phyloP scores from a whole-genome alignment of 2,888 invertebrate genomes.

The Caradrina kadenii region DNA sequence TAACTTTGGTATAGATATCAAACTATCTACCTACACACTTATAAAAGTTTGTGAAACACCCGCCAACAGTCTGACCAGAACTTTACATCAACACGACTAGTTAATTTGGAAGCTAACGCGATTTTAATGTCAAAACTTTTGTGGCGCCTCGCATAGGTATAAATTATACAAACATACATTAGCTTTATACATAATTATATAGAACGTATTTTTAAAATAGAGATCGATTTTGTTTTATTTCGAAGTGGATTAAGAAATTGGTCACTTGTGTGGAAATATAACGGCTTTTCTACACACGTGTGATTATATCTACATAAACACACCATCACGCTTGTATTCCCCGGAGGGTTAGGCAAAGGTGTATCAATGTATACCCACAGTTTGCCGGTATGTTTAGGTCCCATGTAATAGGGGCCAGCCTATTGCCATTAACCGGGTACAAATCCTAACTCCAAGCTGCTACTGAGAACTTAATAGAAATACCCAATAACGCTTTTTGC shows the following conservation, averaged over 20 bases:
- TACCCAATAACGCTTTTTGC: too few relatives aligned
- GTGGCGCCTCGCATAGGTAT: slow-evolving; percentile 48
- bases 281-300: too few relatives aligned
- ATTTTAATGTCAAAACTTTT: slow-evolving; percentile 67
- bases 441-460: too few relatives aligned
- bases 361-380: too few relatives aligned
- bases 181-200: background rate
- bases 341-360: too few relatives aligned
- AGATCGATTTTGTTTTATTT: slow-evolving; percentile 14
- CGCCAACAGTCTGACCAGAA: slow-evolving; percentile 14
- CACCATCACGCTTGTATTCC: too few relatives aligned
- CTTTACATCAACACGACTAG: slow-evolving; percentile 49
- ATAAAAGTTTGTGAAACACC: slow-evolving; percentile 9
- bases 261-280: background rate
- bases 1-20: too few relatives aligned
- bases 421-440: too few relatives aligned
- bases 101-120: slow-evolving; percentile 64
- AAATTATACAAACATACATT: slow-evolving; percentile 57
- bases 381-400: too few relatives aligned
- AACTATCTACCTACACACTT: background rate
- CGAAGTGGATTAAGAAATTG: background rate
- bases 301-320: too few relatives aligned
- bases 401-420: too few relatives aligned
- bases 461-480: too few relatives aligned
- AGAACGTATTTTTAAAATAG: slow-evolving; percentile 19